These are phyloP conservation scores for Cephus pulcher DNA, from an alignment of 2,888 invertebrate genomes.

Conservation along the genomic window DNA sequence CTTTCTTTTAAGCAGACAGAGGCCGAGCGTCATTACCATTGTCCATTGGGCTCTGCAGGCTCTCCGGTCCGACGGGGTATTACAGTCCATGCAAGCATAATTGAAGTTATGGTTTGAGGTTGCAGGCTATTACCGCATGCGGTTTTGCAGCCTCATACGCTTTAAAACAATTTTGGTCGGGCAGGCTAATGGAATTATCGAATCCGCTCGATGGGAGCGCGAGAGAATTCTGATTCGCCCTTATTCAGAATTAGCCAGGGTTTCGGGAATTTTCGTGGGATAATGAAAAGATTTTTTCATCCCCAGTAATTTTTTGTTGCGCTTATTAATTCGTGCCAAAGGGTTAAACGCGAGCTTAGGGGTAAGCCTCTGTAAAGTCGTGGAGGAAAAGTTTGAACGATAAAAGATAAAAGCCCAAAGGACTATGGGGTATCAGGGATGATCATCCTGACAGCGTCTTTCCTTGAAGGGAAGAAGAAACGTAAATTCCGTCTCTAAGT, in stretches of 20 bases:
- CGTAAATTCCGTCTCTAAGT: slow-evolving; percentile 33
- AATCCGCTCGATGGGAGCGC: background rate
- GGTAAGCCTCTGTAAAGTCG: background rate
- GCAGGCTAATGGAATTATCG: background rate
- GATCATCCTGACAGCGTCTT: background rate
- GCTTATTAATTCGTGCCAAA: background rate
- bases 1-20: background rate
- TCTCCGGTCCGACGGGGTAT: background rate
- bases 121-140: slow-evolving; percentile 1
- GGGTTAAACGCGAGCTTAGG: background rate
- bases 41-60: background rate
- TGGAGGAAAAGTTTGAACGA: background rate
- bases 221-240: background rate
- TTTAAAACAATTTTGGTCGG: slow-evolving; percentile 5
- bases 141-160: slow-evolving; percentile 3
- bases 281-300: background rate
- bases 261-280: background rate
- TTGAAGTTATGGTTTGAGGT: slow-evolving; percentile 6
- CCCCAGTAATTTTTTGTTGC: background rate
- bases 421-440: background rate
- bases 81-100: slow-evolving; percentile 4
- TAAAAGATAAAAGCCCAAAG: background rate
- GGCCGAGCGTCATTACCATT: background rate
- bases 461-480: slow-evolving; percentile 19
- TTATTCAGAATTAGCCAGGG: background rate